These are phyloP conservation scores for Beroe forskalii DNA, from an alignment of 37 sponge, comb jelly and placozoan species.

Conservation along the genomic window DNA sequence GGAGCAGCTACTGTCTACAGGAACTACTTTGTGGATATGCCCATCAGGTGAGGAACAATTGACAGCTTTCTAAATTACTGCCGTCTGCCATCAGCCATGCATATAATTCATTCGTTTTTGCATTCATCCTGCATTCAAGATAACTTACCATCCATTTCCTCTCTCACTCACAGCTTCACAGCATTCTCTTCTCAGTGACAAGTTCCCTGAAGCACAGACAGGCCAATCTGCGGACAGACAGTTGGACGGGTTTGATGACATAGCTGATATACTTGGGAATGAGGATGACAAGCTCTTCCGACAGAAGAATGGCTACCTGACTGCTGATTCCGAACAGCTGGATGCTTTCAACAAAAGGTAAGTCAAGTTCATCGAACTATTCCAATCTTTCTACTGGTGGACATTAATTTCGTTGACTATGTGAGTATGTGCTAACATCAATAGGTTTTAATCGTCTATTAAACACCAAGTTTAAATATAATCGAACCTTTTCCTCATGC, in stretches of 20 bases:
- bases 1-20: constrained; percentile 51
- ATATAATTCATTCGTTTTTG: too few relatives aligned
- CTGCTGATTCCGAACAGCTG: background rate
- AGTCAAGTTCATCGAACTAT: background rate
- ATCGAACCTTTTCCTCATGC: background rate
- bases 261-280: background rate
- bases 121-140: too few relatives aligned
- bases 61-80: too few relatives aligned
- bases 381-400: too few relatives aligned
- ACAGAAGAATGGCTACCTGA: constrained; percentile 34
- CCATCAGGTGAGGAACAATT: background rate
- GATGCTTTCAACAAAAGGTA: constrained; percentile 20
- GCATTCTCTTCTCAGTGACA: background rate
- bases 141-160: too few relatives aligned
- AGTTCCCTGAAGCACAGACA: background rate
- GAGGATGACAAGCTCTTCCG: background rate
- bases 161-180: too few relatives aligned
- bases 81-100: too few relatives aligned
- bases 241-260: constrained; percentile 32
- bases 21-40: constrained; percentile 44
- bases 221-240: constrained; percentile 30
- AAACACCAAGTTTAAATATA: too few relatives aligned
- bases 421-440: too few relatives aligned
- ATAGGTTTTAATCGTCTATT: too few relatives aligned
- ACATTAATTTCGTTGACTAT: too few relatives aligned